Evolutionary conservation across 35 echinoderm and acorn worm species (phyloP).

Genomic region (Strongylocentrotus purpuratus): DNA sequence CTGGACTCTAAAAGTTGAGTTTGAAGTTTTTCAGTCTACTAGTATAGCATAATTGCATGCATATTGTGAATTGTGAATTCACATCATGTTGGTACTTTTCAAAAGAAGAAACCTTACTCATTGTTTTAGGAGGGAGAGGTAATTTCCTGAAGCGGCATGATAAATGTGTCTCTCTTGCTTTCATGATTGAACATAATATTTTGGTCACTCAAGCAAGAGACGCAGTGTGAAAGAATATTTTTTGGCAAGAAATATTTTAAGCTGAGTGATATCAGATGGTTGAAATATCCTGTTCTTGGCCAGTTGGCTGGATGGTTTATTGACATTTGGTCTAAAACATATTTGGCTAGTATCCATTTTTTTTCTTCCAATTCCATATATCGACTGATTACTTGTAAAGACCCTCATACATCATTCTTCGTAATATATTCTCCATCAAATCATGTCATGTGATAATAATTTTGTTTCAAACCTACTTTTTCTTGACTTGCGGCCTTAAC

Average conservation of each 20-base stretch:
- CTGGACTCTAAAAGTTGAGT: not conserved
- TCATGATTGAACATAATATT: too few species aligned
- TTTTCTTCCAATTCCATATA: too few species aligned
- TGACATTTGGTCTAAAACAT: too few species aligned
- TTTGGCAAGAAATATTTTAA: too few species aligned
- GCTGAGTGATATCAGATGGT: too few species aligned
- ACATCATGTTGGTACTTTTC: not conserved
- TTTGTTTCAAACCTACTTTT: not conserved
- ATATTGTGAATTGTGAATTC: not conserved
- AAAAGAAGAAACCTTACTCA: not conserved
- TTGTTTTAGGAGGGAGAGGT: not conserved
- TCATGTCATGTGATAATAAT: not conserved
- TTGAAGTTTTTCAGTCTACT: not conserved
- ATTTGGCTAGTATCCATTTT: not conserved
- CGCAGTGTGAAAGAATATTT: too few species aligned
- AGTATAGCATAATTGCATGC: not conserved
- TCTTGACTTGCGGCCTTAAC: not conserved
- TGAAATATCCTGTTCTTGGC: too few species aligned
- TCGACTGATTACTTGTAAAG: not conserved
- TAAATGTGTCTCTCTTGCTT: too few species aligned
- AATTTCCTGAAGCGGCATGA: not conserved
- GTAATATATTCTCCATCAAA: not conserved
- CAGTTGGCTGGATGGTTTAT: not conserved
- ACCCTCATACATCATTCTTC: not conserved
- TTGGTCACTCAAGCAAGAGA: too few species aligned